Conservation (phyloP, 1,140 invertebrate species). For the Holotrichia oblita region DNA sequence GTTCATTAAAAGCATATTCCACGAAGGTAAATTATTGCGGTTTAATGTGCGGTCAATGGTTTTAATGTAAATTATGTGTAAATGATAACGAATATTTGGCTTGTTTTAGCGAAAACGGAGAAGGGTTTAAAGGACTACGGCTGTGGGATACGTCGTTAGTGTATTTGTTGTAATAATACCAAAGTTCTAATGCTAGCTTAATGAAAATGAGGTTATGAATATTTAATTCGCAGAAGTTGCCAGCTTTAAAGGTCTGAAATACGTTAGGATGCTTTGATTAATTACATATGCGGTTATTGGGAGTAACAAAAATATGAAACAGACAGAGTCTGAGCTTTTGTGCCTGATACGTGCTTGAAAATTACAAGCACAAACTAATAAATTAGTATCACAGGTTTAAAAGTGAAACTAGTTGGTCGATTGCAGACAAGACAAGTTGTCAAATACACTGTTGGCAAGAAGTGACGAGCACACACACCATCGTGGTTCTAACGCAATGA, state of each 20-base stretch:
- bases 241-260: neutral
- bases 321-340: too few relatives aligned
- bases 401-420: too few relatives aligned
- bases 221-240: neutral
- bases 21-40: conserved; percentile 23
- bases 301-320: neutral
- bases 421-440: too few relatives aligned
- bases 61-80: conserved; percentile 33
- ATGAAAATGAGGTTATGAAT: conserved; percentile 19
- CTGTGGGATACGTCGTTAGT: neutral
- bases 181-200: neutral
- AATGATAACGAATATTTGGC: conserved; percentile 32
- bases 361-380: too few relatives aligned
- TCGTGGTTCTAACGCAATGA: too few relatives aligned
- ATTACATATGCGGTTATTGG: neutral
- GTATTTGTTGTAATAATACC: conserved; percentile 22
- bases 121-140: neutral
- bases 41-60: conserved; percentile 10
- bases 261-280: neutral
- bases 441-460: too few relatives aligned
- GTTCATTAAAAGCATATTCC: conserved; percentile 28
- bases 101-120: conserved; percentile 4
- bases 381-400: too few relatives aligned
- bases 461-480: too few relatives aligned
- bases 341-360: too few relatives aligned